Evolutionary conservation across 2,888 invertebrate genomes (phyloP), one percentile per base, ranked within the genome.

Genomic region (Congeria kusceri): DNA sequence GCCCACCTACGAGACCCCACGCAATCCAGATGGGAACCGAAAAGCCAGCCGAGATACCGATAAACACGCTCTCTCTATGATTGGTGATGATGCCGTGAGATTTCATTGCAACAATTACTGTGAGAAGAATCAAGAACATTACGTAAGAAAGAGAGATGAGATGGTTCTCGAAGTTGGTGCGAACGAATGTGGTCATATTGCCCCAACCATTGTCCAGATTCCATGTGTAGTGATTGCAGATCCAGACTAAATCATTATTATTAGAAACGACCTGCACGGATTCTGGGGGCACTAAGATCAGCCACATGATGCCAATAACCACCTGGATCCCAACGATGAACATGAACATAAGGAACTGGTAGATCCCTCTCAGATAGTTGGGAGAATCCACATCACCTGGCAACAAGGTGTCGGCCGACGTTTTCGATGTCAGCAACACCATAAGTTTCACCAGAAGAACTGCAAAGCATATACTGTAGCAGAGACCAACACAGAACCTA

Each of bases 381-480:
- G 90, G 86, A 7, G 90, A 80, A 97, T 85, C 89, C 0, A 80
- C 79, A 66, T 91, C 91, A 13, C 88, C 89, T 0, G 89, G 88
- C 13, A 90, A 67, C 25, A 88, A 71, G 23, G 87, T 82, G 28
- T 84, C 85, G 11, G 86, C 85, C 0, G 86, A 97, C 68, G 97
- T 96, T 94, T 98, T 97, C 80, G 98, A 95, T 91, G 98, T 97
- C 86, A 98, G 96, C 78, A 98, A 95, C 93, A 98, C 98, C 86
- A 98, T 97, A 94, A 98, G 97, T 94, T 98, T 98, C 84, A 98
- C 98, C 88, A 98, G 95, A 64, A 98, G 95, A 0, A 98, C 96
- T 53, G 97, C 97, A 93, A 98, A 98, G 77, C 98, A 96, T 72
- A 98, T 95, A 67, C 97, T 96, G 85, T 94, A 94, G 88, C 93